Percentiles rank a stretch among this genome's conserved stretches.
Conservation (phyloP, 2,113 vertebrate species). For the Oreamnos americanus region DNA sequence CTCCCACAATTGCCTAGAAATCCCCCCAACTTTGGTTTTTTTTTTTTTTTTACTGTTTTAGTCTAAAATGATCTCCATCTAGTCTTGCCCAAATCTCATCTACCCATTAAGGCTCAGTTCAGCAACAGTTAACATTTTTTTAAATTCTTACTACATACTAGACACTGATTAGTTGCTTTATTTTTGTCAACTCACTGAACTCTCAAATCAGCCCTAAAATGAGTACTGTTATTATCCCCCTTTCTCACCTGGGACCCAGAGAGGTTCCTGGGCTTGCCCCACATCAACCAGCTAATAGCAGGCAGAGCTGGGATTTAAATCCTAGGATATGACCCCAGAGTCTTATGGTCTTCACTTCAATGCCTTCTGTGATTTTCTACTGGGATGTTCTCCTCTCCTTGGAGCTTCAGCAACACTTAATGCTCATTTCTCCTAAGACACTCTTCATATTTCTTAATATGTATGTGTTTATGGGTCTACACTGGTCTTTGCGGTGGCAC, state of each 20-base stretch:
- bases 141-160: neutral
- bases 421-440: neutral
- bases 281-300: neutral
- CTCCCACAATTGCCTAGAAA: neutral
- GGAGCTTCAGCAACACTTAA: neutral
- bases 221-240: neutral
- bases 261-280: neutral
- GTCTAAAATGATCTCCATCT: neutral
- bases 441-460: neutral
- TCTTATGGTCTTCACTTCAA: neutral
- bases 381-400: neutral
- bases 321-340: no score
- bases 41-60: neutral
- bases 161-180: neutral
- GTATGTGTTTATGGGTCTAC: neutral
- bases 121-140: neutral
- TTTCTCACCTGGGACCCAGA: neutral
- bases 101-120: neutral
- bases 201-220: neutral
- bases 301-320: neutral
- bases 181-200: neutral
- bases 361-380: neutral
- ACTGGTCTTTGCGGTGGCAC: neutral
- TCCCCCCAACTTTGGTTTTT: neutral
- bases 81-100: neutral